A percentile compares a stretch with the other conserved stretches of the same genome.
These are phyloP conservation scores for Sylvicola cinctus DNA, from an alignment of 2,888 invertebrate species.

Conservation along the genomic window DNA sequence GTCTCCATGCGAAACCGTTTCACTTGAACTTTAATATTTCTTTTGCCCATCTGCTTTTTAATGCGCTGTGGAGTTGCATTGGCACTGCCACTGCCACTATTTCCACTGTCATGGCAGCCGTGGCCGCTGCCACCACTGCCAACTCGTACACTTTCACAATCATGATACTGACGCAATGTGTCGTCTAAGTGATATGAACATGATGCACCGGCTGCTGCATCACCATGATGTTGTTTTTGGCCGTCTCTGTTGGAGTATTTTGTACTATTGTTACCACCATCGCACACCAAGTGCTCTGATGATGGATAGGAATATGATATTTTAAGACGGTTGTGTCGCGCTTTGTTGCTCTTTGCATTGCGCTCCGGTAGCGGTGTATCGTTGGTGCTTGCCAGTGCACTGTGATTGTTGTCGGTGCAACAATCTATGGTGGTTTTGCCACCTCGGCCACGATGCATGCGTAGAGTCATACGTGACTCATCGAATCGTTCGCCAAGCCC, in stretches of 20 bases:
- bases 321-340: too few species aligned
- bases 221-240: neutral
- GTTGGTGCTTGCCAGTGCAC: neutral
- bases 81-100: neutral
- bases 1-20: constrained; percentile 88
- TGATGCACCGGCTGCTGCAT: neutral
- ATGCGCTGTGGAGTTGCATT: too few species aligned
- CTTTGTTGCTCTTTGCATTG: too few species aligned
- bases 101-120: neutral
- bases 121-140: neutral
- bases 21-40: constrained; percentile 76
- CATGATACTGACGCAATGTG: too few species aligned
- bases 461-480: constrained; percentile 66
- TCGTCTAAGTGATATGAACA: too few species aligned
- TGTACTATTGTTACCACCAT: too few species aligned
- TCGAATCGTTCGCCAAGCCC: constrained; percentile 67
- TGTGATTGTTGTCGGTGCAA: constrained; percentile 3
- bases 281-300: too few species aligned
- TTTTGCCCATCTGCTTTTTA: constrained; percentile 42
- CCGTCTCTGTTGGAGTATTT: too few species aligned
- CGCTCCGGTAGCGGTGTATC: neutral
- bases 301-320: too few species aligned
- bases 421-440: constrained; percentile 15
- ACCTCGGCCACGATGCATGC: constrained; percentile 62
- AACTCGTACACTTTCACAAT: too few species aligned